phyloP scores from a whole-genome alignment of 2,797 vertebrate species.

The Sebastes miniatus region DNA sequence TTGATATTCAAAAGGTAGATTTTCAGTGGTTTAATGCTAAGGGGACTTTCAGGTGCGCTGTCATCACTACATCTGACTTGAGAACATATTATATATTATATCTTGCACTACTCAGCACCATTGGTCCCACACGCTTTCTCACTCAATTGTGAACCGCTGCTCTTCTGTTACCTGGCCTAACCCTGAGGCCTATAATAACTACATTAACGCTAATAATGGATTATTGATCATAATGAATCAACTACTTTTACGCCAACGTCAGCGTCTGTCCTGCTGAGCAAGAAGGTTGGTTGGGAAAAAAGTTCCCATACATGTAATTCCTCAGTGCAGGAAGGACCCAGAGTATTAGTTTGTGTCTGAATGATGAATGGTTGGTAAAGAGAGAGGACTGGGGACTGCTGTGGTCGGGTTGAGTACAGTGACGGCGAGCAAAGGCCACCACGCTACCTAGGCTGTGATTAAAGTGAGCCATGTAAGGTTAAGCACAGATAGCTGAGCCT shows the following conservation, averaged over 20 bases:
- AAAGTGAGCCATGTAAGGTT: slow-evolving; percentile 45
- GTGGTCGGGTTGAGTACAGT: slow-evolving; percentile 14
- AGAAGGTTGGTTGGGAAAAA: slow-evolving; percentile 20
- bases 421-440: slow-evolving; percentile 37
- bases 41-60: not conserved
- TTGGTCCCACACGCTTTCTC: not conserved
- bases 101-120: slow-evolving; percentile 29
- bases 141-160: not conserved
- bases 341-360: slow-evolving; percentile 61
- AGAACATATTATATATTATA: not conserved
- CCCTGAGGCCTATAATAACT: slow-evolving; percentile 39
- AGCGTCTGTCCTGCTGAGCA: slow-evolving; percentile 56
- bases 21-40: not conserved
- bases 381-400: not conserved
- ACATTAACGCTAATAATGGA: slow-evolving; percentile 61
- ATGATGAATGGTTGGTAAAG: slow-evolving; percentile 61
- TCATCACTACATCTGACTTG: slow-evolving; percentile 13
- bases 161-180: slow-evolving; percentile 7
- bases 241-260: slow-evolving; percentile 28
- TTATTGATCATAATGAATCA: slow-evolving; percentile 69
- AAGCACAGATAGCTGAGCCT: slow-evolving; percentile 31
- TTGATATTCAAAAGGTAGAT: not conserved
- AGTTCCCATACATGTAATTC: slow-evolving; percentile 22
- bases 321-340: slow-evolving; percentile 14
- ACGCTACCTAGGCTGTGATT: slow-evolving; percentile 45